Conservation (phyloP, 2,113 vertebrate species). For the Cephalopholis sonnerati region DNA sequence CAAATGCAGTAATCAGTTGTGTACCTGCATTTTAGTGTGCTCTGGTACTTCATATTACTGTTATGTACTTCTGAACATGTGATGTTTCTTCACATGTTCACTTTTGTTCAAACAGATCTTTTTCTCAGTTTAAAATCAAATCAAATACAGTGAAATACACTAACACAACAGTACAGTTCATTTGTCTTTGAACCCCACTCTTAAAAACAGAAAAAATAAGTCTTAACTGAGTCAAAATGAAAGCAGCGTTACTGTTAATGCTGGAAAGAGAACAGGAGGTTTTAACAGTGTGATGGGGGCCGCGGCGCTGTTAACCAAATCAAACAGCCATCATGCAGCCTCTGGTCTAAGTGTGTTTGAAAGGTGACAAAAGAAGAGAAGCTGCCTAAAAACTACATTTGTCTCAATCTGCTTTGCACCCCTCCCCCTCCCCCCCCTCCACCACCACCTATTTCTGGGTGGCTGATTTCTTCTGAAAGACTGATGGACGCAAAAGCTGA, state of each 20-base stretch:
- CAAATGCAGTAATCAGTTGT: not conserved
- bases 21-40: not conserved
- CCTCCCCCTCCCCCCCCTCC: conserved; percentile 28
- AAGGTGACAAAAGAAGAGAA: conserved; percentile 51
- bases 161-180: too few species aligned
- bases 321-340: conserved; percentile 51
- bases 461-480: conserved; percentile 77
- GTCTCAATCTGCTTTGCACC: conserved; percentile 67
- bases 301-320: conserved; percentile 25
- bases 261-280: not conserved
- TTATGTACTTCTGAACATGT: not conserved
- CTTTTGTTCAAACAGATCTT: not conserved
- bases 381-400: conserved; percentile 61
- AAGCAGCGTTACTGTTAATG: not conserved
- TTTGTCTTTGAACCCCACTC: not conserved
- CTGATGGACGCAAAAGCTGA: conserved; percentile 61
- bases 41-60: not conserved
- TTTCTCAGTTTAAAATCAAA: not conserved
- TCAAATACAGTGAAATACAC: not conserved
- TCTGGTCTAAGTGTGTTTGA: conserved; percentile 46
- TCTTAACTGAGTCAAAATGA: not conserved
- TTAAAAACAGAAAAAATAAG: not conserved
- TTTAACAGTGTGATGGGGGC: not conserved
- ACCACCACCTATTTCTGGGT: conserved; percentile 68
- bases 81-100: not conserved